Evolutionary conservation across 2,797 vertebrate genomes (phyloP).

Genomic region (Lemur catta): DNA sequence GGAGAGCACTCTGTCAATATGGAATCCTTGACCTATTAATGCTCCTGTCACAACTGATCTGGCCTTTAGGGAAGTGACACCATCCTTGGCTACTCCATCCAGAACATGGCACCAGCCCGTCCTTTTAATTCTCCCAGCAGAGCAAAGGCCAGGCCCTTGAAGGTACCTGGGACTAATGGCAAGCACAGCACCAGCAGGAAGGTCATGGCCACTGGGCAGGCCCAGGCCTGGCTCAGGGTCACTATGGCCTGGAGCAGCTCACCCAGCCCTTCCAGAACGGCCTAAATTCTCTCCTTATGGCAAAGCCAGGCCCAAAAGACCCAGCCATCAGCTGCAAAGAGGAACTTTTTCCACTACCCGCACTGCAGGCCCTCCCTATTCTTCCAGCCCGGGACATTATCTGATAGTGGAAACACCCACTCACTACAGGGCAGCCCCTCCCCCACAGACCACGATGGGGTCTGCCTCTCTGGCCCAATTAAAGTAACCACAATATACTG

Average conservation of each 20-base stretch:
- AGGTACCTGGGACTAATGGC: not conserved
- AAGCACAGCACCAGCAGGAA: not conserved
- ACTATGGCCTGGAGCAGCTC: not conserved
- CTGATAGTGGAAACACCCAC: not conserved
- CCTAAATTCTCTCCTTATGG: not conserved
- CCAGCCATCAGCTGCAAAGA: not conserved
- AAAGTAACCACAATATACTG: not conserved
- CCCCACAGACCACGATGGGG: not conserved
- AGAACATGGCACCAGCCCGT: not conserved
- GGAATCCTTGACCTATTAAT: not conserved
- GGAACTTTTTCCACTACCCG: not conserved
- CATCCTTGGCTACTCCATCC: not conserved
- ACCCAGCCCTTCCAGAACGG: not conserved
- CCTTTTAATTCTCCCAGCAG: not conserved
- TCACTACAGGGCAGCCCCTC: not conserved
- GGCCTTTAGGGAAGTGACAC: not conserved
- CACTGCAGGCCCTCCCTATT: not conserved
- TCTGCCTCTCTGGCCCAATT: not conserved
- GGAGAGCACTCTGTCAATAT: no score
- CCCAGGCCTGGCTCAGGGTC: not conserved
- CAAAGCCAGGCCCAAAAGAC: not conserved
- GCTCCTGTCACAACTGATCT: not conserved
- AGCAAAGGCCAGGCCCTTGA: not conserved
- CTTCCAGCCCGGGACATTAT: not conserved
- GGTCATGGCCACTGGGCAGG: rapidly evolving